A percentile compares a stretch with the other conserved stretches of the same genome.
phyloP scores from a whole-genome alignment of 2,113 vertebrate species.

The Charadrius vociferus region DNA sequence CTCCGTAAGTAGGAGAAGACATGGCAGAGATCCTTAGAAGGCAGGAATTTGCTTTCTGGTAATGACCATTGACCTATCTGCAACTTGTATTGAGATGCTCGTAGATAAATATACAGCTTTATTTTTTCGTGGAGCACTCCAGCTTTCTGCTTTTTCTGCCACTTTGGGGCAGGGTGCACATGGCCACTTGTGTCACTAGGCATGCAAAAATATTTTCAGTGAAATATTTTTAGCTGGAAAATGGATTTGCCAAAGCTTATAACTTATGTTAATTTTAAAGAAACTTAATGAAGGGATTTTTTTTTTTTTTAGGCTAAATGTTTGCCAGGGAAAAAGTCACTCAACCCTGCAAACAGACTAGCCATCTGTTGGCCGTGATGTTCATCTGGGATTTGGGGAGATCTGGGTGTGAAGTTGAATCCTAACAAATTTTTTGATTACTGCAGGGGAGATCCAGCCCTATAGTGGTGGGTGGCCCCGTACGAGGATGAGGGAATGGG shows the following conservation, averaged over 20 bases:
- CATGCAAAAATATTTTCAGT: not conserved
- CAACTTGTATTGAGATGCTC: not conserved
- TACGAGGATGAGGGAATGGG: not conserved
- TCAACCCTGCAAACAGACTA: not conserved
- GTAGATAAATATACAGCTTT: not conserved
- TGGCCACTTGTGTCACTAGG: not conserved
- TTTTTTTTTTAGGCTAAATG: not conserved
- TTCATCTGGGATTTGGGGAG: slow-evolving; percentile 1
- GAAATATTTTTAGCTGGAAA: not conserved
- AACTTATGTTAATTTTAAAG: not conserved
- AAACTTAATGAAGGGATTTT: not conserved
- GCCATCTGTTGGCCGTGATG: not conserved
- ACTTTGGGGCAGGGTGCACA: not conserved
- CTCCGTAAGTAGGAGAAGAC: not conserved
- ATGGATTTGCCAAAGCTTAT: not conserved
- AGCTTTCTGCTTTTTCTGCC: not conserved
- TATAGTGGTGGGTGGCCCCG: not conserved
- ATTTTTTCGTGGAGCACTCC: not conserved
- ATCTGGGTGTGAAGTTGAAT: not conserved
- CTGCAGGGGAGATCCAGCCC: not conserved
- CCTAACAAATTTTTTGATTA: not conserved
- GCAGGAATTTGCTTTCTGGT: not conserved
- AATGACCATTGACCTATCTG: not conserved
- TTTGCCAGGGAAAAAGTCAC: not conserved
- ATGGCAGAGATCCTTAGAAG: not conserved